phyloP scores from a whole-genome alignment of 1,140 invertebrate genomes.

The Scaptomyza pallida region DNA sequence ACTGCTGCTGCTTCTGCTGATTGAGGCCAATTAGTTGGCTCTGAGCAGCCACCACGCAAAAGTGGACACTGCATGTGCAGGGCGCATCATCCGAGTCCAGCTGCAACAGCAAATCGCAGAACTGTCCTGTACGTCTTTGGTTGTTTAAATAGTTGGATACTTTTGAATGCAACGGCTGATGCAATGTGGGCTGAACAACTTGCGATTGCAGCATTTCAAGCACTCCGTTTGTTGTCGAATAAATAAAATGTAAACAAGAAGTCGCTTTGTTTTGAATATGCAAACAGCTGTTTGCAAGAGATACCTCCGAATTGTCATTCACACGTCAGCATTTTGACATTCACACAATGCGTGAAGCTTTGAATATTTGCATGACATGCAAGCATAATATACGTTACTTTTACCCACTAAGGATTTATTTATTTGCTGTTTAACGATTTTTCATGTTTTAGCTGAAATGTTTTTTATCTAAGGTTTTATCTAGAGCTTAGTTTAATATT shows the following conservation, averaged over 20 bases:
- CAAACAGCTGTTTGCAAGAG: conserved; percentile 19
- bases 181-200: conserved; percentile 54
- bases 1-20: conserved; percentile 76
- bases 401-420: too few species aligned
- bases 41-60: conserved; percentile 77
- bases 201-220: conserved; percentile 27
- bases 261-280: conserved; percentile 4
- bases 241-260: conserved; percentile 23
- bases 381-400: conserved; percentile 2
- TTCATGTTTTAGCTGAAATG: too few species aligned
- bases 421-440: too few species aligned
- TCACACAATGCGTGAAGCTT: conserved; percentile 1
- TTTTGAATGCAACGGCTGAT: conserved; percentile 77
- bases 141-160: conserved; percentile 79
- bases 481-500: too few species aligned
- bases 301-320: not conserved
- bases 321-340: not conserved
- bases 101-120: conserved; percentile 75
- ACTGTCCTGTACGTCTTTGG: conserved; percentile 69
- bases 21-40: conserved; percentile 68
- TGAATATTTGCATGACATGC: conserved; percentile 10
- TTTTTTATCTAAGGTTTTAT: too few species aligned
- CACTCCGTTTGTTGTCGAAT: conserved; percentile 24
- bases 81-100: conserved; percentile 61
- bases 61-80: conserved; percentile 63